These are phyloP conservation scores for Cryptotermes secundus DNA, from an alignment of 1,140 invertebrate genomes.

Conservation along the genomic window DNA sequence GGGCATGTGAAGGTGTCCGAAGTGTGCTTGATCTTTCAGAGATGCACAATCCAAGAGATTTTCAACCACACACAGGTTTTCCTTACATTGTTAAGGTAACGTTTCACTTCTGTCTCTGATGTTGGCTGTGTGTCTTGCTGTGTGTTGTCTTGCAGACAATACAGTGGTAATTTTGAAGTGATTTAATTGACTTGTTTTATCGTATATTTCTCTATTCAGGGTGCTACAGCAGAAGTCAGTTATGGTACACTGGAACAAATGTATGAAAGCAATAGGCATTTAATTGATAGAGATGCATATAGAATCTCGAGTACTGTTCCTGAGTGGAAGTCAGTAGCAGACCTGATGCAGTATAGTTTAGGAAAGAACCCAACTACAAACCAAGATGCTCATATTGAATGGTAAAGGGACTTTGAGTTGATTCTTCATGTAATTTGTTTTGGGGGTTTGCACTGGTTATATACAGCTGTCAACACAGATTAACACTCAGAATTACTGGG, in stretches of 20 bases:
- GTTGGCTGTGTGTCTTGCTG: background rate
- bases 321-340: constrained; percentile 44
- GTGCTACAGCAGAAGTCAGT: constrained; percentile 12
- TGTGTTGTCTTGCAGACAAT: too few species aligned
- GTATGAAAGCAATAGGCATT: constrained; percentile 49
- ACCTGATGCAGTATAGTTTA: constrained; percentile 43
- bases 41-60: constrained; percentile 15
- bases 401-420: constrained; percentile 31
- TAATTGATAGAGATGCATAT: constrained; percentile 56
- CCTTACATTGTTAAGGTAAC: constrained; percentile 32
- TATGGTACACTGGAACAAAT: constrained; percentile 46
- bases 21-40: constrained; percentile 56
- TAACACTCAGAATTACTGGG: too few species aligned
- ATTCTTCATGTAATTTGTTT: too few species aligned
- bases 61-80: constrained; percentile 29
- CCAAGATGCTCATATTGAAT: constrained; percentile 46
- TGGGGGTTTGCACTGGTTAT: too few species aligned
- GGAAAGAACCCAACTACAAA: constrained; percentile 40
- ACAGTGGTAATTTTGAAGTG: background rate
- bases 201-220: background rate
- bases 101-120: background rate
- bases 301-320: constrained; percentile 55
- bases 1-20: constrained; percentile 67
- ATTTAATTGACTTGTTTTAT: background rate
- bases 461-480: too few species aligned